Conservation (phyloP, 2,797 vertebrate genomes). For the Buceros bicornis region DNA sequence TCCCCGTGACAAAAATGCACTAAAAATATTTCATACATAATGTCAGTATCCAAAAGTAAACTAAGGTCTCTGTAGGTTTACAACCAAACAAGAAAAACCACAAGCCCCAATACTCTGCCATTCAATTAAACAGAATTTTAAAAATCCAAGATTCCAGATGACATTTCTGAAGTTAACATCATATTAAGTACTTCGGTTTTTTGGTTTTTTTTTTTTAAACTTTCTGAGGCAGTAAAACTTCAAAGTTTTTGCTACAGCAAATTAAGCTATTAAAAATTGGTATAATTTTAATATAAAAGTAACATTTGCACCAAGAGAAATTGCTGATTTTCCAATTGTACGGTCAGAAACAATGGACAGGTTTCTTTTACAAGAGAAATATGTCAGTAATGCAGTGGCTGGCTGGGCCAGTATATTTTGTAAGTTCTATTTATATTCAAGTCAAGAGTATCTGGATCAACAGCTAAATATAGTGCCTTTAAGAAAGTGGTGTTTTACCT, state of each 20-base stretch:
- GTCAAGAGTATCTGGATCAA: conserved; percentile 33
- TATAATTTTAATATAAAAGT: neutral
- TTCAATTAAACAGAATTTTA: neutral
- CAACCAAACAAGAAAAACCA: neutral
- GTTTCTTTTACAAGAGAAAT: neutral
- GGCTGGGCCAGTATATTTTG: neutral
- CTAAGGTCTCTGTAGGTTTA: neutral
- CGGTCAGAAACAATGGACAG: neutral
- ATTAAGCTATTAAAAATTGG: neutral
- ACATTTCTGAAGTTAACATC: neutral
- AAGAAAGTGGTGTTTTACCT: conserved; percentile 54
- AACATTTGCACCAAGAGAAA: neutral
- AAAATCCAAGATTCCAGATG: neutral
- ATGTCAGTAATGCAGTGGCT: conserved; percentile 36
- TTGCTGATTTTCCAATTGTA: neutral
- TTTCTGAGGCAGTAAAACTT: neutral
- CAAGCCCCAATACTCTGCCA: neutral
- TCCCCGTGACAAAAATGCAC: conserved; percentile 4
- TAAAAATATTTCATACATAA: neutral
- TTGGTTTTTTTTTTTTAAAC: neutral
- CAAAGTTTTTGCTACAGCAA: neutral
- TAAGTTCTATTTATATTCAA: conserved; percentile 41
- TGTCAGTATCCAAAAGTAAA: neutral
- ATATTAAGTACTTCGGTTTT: neutral
- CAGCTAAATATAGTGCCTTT: conserved; percentile 36